Conservation (phyloP, 1,140 invertebrate species). For the Anastrepha ludens region DNA sequence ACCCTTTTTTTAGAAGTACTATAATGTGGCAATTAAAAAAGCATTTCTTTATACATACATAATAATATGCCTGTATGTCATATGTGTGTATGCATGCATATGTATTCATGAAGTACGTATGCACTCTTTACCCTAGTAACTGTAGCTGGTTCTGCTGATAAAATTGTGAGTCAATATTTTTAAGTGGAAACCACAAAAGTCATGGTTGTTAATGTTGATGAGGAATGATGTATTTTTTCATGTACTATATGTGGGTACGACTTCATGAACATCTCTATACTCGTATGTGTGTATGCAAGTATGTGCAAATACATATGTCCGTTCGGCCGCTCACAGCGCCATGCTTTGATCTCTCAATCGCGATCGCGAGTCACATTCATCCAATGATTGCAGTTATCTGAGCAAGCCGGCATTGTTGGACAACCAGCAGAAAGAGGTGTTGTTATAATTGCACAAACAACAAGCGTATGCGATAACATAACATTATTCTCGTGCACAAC, state of each 20-base stretch:
- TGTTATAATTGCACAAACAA: not conserved
- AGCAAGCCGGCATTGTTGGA: not conserved
- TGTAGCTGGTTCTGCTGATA: not conserved
- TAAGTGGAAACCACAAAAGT: not conserved
- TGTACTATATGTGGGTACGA: not conserved
- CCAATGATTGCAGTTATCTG: conserved; percentile 5
- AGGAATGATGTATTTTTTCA: not conserved
- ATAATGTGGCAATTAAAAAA: not conserved
- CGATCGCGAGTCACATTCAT: not conserved
- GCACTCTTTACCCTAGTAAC: not conserved
- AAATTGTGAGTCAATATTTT: conserved; percentile 22
- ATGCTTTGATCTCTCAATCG: not conserved
- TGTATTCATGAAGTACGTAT: not conserved
- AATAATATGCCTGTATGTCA: not conserved
- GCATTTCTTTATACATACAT: not conserved
- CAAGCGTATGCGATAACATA: not conserved
- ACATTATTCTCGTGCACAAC: not conserved
- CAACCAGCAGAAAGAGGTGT: not conserved
- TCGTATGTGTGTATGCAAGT: not conserved
- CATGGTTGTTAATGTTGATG: not conserved
- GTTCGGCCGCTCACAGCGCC: not conserved
- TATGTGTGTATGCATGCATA: not conserved
- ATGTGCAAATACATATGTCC: not conserved
- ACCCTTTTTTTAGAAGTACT: not conserved
- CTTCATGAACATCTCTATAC: not conserved